phyloP scores from a whole-genome alignment of 2,113 vertebrate genomes.

The Heloderma charlesbogerti region DNA sequence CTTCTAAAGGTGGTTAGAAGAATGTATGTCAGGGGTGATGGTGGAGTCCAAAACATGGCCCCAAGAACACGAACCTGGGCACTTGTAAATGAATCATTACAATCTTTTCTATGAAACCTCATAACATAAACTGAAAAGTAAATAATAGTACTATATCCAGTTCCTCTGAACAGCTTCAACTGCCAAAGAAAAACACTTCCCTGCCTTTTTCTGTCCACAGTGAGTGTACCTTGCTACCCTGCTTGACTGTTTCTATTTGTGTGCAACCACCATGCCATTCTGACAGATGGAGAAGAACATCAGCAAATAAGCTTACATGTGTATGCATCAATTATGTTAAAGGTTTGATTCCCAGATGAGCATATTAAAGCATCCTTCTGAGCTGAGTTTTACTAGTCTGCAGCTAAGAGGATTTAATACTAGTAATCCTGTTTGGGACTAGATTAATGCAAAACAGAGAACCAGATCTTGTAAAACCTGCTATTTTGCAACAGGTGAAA shows the following conservation, averaged over 20 bases:
- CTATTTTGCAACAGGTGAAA: not conserved
- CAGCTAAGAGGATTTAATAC: constrained; percentile 21
- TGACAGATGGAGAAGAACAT: constrained; percentile 54
- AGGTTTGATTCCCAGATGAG: constrained; percentile 59
- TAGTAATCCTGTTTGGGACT: constrained; percentile 5
- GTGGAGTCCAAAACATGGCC: too few relatives aligned
- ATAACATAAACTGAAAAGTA: not conserved
- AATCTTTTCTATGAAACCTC: not conserved
- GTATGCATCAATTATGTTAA: constrained; percentile 57
- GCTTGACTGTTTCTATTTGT: not conserved
- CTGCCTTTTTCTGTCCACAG: not conserved
- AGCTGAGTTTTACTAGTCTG: constrained; percentile 45
- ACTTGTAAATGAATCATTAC: not conserved
- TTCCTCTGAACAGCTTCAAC: not conserved
- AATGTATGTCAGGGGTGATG: not conserved
- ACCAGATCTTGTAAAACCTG: not conserved
- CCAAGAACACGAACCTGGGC: not conserved
- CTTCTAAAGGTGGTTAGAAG: not conserved
- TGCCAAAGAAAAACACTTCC: not conserved
- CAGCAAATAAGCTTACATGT: constrained; percentile 42
- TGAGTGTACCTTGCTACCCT: constrained; percentile 34
- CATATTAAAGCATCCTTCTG: constrained; percentile 13
- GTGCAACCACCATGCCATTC: not conserved
- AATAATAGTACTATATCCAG: not conserved
- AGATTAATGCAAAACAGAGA: not conserved